Percentiles rank a stretch among this genome's conserved stretches.
Conservation (phyloP, 2,797 vertebrate species). For the Cyclura pinguis region DNA sequence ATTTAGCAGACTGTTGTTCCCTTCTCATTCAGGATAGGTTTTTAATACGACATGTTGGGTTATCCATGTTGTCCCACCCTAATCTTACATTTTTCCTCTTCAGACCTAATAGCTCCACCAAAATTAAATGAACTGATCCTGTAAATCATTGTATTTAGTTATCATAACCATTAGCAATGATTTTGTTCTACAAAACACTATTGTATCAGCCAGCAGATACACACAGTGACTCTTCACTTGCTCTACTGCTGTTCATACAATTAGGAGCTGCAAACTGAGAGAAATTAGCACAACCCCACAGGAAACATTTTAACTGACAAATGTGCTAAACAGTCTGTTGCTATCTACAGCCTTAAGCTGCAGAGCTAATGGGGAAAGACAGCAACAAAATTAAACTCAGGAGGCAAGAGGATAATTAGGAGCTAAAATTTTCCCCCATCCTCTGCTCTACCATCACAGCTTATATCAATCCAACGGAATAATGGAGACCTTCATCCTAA, state of each 20-base stretch:
- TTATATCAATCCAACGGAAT: not conserved
- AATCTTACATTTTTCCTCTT: not conserved
- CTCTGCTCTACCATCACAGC: not conserved
- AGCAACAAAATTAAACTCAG: slow-evolving; percentile 34
- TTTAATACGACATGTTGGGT: not conserved
- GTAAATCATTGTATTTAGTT: slow-evolving; percentile 12
- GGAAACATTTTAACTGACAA: slow-evolving; percentile 40
- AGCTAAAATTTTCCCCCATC: not conserved
- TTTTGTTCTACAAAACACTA: not conserved
- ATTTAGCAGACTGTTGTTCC: not conserved
- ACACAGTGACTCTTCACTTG: slow-evolving; percentile 13
- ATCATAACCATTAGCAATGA: not conserved
- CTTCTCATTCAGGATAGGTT: not conserved
- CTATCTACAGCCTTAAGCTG: not conserved
- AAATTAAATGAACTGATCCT: not conserved
- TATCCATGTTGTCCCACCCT: not conserved
- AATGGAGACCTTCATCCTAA: not conserved
- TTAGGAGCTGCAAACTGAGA: slow-evolving; percentile 26
- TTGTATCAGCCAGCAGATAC: not conserved
- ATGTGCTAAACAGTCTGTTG: slow-evolving; percentile 33
- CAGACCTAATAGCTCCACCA: not conserved
- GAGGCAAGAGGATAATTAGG: slow-evolving; percentile 8
- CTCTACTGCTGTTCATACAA: slow-evolving; percentile 10
- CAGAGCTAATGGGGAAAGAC: slow-evolving; percentile 23
- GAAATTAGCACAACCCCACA: slow-evolving; percentile 11